Base-by-base conservation (phyloP, 1,140 invertebrate genomes). In the Rhagoletis pomonella region DNA sequence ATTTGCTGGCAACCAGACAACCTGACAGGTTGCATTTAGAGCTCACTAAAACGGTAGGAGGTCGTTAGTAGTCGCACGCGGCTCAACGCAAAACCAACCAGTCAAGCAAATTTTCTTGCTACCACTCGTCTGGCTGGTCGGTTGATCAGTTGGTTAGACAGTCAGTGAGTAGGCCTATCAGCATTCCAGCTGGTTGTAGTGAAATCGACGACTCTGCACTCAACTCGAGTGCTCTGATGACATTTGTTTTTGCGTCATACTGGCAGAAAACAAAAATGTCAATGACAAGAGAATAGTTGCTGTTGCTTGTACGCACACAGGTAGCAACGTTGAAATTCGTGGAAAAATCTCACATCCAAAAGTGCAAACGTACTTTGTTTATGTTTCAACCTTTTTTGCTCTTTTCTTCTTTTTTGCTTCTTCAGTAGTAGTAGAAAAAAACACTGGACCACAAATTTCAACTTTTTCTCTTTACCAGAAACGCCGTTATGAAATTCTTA, bases 161-260 rank as follows among this genome's bases (percentile, higher is more conserved):
- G 3, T 14, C 50, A 17, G 60, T 62, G 7, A 62, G 67, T n/a
- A 73, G 67, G 42, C 4, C 42, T n/a, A 47, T 47, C 39, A 47
- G 17, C 3, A 73, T 73, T 73, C n/a, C 67, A n/a, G 67, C 67
- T 73, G 42, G 39, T 44, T 17, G 39, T 73, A 42, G 0, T 17
- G 14, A 73, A 47, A 73, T 73, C 67, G 42, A 29, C 65, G 10
- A 69, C 67, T 73, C 67, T 73, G 4, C 17, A 47, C 67, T 47
- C 2, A 5, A 44, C 67, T n/a, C 42, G 44, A 73, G 67, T 73
- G 67, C 67, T 14, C 44, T 42, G 67, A 4, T 47, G 67, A 73
- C 67, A 73, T 73, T 73, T 73, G 67, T 73, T 73, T 67, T 73
- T 73, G 14, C 17, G 67, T 73, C 67, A 47, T 73, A 17, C 67